A percentile compares a stretch with the other conserved stretches of the same genome.
Conservation (phyloP, 2,797 vertebrate species). For the Platyrinchus mystaceus region DNA sequence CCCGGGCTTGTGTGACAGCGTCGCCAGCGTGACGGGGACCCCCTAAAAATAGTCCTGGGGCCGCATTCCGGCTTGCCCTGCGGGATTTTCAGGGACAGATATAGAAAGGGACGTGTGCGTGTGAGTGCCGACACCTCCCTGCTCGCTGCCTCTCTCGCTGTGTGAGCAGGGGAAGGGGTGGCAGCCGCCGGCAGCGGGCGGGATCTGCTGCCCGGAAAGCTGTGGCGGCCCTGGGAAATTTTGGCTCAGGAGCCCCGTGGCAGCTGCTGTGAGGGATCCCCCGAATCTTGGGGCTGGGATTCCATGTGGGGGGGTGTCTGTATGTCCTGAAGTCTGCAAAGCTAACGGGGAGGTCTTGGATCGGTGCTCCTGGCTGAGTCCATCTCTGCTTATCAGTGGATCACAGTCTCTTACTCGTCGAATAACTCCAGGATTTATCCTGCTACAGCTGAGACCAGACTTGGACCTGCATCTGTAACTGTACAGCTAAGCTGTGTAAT, state of each 20-base stretch:
- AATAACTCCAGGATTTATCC: not conserved
- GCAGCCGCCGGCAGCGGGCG: not conserved
- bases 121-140: not conserved
- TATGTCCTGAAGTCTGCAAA: rapidly evolving
- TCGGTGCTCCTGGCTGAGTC: not conserved
- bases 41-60: not conserved
- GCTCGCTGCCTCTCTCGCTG: not conserved
- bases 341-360: not conserved
- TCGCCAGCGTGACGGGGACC: rapidly evolving
- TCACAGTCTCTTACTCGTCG: not conserved
- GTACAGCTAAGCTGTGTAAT: not conserved
- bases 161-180: not conserved
- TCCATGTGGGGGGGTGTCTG: not conserved
- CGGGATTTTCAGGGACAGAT: not conserved
- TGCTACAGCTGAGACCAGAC: not conserved
- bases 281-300: rapidly evolving
- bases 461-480: not conserved
- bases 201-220: not conserved
- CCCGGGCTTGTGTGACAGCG: not conserved
- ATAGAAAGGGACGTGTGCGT: not conserved
- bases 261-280: rapidly evolving
- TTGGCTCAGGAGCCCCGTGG: not conserved
- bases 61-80: not conserved
- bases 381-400: not conserved
- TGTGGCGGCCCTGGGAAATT: rapidly evolving